Conservation (phyloP, 1,140 invertebrate species). For the Pectinophora gossypiella region DNA sequence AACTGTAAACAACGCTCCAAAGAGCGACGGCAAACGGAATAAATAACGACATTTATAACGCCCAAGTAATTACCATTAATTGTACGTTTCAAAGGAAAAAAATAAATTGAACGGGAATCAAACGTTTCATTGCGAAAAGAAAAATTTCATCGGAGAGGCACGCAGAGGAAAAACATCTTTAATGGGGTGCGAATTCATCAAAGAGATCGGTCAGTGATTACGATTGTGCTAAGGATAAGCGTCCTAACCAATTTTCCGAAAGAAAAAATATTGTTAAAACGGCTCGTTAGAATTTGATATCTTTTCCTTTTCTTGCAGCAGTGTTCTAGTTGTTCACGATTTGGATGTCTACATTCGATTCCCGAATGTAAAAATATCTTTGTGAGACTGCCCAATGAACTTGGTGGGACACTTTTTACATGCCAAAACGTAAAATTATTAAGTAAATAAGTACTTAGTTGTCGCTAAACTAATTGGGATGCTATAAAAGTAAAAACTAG, state of each 20-base stretch:
- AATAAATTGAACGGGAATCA: background rate
- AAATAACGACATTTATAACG: background rate
- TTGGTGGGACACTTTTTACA: no score
- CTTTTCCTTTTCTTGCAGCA: no score
- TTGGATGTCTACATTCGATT: no score
- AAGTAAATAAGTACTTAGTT: no score
- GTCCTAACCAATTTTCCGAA: background rate
- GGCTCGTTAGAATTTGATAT: background rate
- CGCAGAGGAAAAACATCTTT: background rate
- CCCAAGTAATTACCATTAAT: background rate
- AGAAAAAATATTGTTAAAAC: background rate
- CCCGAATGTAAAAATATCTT: no score
- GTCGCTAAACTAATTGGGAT: no score
- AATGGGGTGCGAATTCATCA: background rate
- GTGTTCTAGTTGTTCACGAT: no score
- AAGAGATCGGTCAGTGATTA: background rate
- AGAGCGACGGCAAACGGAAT: background rate
- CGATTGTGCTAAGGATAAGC: background rate
- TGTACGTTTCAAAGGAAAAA: background rate
- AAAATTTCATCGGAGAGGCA: constrained; percentile 1
- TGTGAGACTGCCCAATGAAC: no score
- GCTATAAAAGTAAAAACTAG: no score
- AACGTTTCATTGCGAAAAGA: background rate
- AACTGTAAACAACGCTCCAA: background rate
- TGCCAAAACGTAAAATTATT: no score